These are phyloP conservation scores for Andrena minutula DNA, from an alignment of 2,888 invertebrate genomes.

Conservation along the genomic window DNA sequence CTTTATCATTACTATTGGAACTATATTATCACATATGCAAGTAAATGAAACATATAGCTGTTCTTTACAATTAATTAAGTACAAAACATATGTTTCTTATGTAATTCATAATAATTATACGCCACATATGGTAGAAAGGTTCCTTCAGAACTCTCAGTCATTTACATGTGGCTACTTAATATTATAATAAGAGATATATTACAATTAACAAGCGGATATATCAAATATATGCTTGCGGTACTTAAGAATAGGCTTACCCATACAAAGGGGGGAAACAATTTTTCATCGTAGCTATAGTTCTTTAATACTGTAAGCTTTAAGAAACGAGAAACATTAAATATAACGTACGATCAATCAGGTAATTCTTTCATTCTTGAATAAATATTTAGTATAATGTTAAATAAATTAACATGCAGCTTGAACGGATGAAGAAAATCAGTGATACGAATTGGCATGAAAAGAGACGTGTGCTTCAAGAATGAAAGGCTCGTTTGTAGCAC, in stretches of 20 bases:
- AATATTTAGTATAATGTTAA: slow-evolving; percentile 53
- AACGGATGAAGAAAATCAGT: slow-evolving; percentile 30
- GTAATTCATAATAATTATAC: slow-evolving; percentile 40
- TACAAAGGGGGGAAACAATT: slow-evolving; percentile 24
- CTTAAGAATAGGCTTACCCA: slow-evolving; percentile 37
- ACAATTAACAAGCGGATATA: slow-evolving; percentile 49
- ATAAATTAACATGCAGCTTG: slow-evolving; percentile 49
- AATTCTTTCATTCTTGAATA: slow-evolving; percentile 52
- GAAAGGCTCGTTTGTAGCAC: slow-evolving; percentile 28
- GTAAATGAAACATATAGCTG: slow-evolving; percentile 39
- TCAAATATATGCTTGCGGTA: slow-evolving; percentile 41
- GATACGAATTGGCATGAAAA: slow-evolving; percentile 16
- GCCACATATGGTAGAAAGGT: slow-evolving; percentile 25
- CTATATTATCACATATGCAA: slow-evolving; percentile 57
- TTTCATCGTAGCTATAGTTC: slow-evolving; percentile 29
- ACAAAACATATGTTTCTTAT: slow-evolving; percentile 33
- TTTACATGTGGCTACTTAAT: slow-evolving; percentile 37
- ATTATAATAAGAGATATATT: slow-evolving; percentile 49
- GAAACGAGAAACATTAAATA: slow-evolving; percentile 41
- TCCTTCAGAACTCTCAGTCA: slow-evolving; percentile 19
- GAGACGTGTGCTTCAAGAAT: slow-evolving; percentile 21
- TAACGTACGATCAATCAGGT: slow-evolving; percentile 46
- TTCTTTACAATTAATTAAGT: slow-evolving; percentile 59
- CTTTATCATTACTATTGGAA: slow-evolving; percentile 38
- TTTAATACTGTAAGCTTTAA: slow-evolving; percentile 63